A percentile compares a stretch with the other conserved stretches of the same genome.
Conservation (phyloP, 1,140 invertebrate species). For the Caerostris darwini region DNA sequence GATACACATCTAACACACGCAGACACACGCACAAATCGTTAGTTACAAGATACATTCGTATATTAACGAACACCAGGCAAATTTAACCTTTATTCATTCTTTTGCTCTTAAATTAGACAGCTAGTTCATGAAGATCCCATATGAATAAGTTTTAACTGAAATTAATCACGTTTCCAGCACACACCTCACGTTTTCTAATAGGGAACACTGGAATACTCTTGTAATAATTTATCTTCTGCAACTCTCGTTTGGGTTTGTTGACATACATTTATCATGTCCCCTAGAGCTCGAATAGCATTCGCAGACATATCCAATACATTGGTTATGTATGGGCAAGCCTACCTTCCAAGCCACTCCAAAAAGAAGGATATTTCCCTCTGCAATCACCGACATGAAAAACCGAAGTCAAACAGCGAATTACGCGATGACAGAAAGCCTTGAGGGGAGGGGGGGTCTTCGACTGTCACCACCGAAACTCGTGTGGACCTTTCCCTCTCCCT, state of each 20-base stretch:
- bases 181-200: no score
- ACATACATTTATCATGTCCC: slow-evolving; percentile 2
- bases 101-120: no score
- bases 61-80: no score
- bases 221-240: no score
- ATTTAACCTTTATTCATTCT: no score
- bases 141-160: no score
- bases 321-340: background rate
- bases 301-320: background rate
- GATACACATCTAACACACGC: no score
- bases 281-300: background rate
- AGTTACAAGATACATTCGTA: no score
- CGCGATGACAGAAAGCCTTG: slow-evolving; percentile 50
- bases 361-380: background rate
- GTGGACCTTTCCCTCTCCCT: slow-evolving; percentile 2
- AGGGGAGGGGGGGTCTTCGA: background rate
- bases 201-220: no score
- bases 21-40: no score
- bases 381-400: slow-evolving; percentile 27
- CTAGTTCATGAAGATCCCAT: no score
- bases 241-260: background rate
- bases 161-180: no score
- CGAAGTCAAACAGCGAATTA: slow-evolving; percentile 55
- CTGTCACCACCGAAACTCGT: slow-evolving; percentile 52
- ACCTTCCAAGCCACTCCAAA: background rate